These are phyloP conservation scores for Geothlypis trichas DNA, from an alignment of 2,113 vertebrate species.

Conservation along the genomic window DNA sequence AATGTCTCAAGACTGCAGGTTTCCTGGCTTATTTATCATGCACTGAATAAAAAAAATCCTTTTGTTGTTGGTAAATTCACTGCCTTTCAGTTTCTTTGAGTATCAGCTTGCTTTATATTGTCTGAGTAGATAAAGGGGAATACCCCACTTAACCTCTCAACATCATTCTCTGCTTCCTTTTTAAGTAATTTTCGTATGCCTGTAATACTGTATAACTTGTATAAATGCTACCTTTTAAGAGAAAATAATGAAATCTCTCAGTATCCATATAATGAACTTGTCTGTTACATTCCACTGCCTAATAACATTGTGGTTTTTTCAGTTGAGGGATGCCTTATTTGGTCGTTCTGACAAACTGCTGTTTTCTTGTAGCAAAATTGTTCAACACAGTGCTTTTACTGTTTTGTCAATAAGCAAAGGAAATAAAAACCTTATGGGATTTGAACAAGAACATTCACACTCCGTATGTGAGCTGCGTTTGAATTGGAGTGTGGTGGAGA, in stretches of 20 bases:
- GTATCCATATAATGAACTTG: not conserved
- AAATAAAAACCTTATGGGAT: constrained; percentile 66
- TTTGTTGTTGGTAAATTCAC: constrained; percentile 50
- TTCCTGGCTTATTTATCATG: constrained; percentile 40
- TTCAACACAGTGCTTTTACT: constrained; percentile 60
- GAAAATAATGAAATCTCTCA: constrained; percentile 9
- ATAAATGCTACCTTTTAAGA: constrained; percentile 35
- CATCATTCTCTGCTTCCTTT: constrained; percentile 27
- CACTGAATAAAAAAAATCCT: constrained; percentile 1
- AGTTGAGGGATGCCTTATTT: constrained; percentile 22
- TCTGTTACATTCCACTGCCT: not conserved
- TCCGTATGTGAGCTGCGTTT: constrained; percentile 66
- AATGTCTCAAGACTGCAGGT: constrained; percentile 18
- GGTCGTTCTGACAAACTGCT: constrained; percentile 57
- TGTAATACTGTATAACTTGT: not conserved
- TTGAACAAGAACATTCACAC: constrained; percentile 65
- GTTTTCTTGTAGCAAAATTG: constrained; percentile 64
- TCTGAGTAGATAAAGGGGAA: constrained; percentile 42
- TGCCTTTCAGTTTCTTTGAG: constrained; percentile 20
- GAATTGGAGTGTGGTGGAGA: constrained; percentile 55
- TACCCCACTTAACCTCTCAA: constrained; percentile 44
- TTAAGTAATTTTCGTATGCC: constrained; percentile 4
- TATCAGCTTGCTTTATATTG: constrained; percentile 41
- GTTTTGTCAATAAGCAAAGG: constrained; percentile 61
- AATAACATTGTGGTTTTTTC: not conserved